A percentile compares a stretch with the other conserved stretches of the same genome.
phyloP scores from a whole-genome alignment of 2,797 vertebrate species.

The Spinus pinus region DNA sequence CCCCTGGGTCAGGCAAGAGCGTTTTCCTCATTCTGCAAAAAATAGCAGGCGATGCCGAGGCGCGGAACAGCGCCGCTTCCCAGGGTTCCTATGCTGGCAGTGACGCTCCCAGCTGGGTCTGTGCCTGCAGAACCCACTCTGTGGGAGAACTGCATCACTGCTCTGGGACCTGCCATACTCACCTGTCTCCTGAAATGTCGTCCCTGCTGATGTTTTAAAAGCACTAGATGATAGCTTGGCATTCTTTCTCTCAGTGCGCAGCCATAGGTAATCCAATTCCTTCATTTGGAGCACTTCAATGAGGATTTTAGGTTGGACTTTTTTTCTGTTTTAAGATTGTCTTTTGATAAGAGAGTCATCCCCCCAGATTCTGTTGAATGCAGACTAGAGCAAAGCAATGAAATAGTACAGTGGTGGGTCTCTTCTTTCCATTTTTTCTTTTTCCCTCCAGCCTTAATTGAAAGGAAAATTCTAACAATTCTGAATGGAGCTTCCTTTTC shows the following conservation, averaged over 20 bases:
- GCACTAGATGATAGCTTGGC: not conserved
- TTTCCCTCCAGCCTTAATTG: not conserved
- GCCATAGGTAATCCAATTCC: not conserved
- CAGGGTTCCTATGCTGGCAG: not conserved
- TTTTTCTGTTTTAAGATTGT: not conserved
- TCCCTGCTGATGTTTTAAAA: not conserved
- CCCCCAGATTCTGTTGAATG: not conserved
- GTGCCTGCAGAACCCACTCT: not conserved
- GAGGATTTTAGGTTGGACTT: not conserved
- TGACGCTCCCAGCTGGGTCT: not conserved
- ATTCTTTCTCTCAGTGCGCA: rapidly evolving
- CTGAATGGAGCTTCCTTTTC: not conserved
- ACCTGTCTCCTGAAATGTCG: not conserved
- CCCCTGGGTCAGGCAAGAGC: not conserved
- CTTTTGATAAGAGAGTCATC: not conserved
- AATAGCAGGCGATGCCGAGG: not conserved
- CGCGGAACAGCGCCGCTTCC: rapidly evolving
- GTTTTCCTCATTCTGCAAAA: not conserved
- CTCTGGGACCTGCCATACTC: not conserved
- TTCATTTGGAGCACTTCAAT: not conserved
- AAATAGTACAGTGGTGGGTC: not conserved
- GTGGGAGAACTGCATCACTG: not conserved
- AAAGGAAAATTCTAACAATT: not conserved
- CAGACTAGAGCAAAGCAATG: not conserved
- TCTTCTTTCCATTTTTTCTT: rapidly evolving